These are phyloP conservation scores for Mesodorylaimus sp. DNA, from an alignment of 2,888 invertebrate species.

Conservation along the genomic window DNA sequence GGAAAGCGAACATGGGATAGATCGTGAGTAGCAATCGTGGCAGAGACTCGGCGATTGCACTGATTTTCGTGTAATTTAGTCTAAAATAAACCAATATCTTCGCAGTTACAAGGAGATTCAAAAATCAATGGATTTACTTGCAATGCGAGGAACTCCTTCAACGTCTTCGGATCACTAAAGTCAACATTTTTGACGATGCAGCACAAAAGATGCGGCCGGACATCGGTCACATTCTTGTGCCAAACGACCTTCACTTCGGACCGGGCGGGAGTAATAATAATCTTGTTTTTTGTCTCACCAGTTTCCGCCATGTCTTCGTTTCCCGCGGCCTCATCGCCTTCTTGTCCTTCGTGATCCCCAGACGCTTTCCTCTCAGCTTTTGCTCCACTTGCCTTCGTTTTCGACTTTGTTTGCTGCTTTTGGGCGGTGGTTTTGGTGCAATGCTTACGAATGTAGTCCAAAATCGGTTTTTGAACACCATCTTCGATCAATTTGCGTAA, in stretches of 20 bases:
- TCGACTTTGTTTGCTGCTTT: conserved; percentile 18
- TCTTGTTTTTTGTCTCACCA: conserved; percentile 34
- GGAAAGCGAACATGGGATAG: conserved; percentile 43
- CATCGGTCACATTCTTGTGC: conserved; percentile 36
- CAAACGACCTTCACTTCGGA: conserved; percentile 11
- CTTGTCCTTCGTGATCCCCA: conserved; percentile 17
- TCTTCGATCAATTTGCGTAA: conserved; percentile 51
- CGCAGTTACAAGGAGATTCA: not conserved
- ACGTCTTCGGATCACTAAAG: conserved; percentile 43
- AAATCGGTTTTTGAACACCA: conserved; percentile 50
- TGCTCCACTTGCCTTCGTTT: conserved; percentile 22
- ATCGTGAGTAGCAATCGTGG: conserved; percentile 69
- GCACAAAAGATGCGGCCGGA: conserved; percentile 52
- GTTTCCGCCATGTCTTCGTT: conserved; percentile 36
- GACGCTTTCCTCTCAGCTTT: conserved; percentile 28
- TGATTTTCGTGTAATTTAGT: conserved; percentile 46
- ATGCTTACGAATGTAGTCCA: conserved; percentile 55
- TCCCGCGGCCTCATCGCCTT: conserved; percentile 19
- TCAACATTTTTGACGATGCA: conserved; percentile 48
- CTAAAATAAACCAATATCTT: conserved; percentile 30
- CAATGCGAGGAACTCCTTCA: conserved; percentile 56
- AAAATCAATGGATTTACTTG: conserved; percentile 33
- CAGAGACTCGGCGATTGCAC: conserved; percentile 55
- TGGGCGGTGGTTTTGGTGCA: conserved; percentile 30
- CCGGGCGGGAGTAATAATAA: conserved; percentile 39